These are phyloP conservation scores for Melanaphis sacchari DNA, from an alignment of 1,140 invertebrate genomes.

Conservation along the genomic window DNA sequence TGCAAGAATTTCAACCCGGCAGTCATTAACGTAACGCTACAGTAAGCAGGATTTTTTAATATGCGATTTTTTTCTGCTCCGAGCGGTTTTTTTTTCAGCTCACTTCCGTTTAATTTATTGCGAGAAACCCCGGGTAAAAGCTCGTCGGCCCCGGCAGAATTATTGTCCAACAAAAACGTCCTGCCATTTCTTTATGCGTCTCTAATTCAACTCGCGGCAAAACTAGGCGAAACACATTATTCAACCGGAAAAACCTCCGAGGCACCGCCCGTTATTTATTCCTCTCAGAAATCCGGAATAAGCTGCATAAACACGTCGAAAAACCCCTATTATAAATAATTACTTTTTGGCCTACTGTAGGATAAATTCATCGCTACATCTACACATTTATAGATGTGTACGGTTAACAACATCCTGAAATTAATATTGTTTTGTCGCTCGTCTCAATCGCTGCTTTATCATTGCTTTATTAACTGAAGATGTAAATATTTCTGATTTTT, in stretches of 20 bases:
- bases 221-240: constrained; percentile 54
- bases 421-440: not conserved
- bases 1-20: constrained; percentile 56
- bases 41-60: constrained; percentile 58
- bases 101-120: constrained; percentile 58
- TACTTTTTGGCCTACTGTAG: constrained; percentile 20
- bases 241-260: constrained; percentile 55
- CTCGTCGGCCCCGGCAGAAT: constrained; percentile 25
- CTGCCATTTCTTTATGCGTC: constrained; percentile 51
- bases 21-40: constrained; percentile 58
- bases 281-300: constrained; percentile 55
- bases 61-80: constrained; percentile 34
- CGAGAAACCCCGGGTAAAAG: constrained; percentile 55
- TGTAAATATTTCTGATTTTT: not conserved
- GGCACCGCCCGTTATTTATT: constrained; percentile 50
- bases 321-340: constrained; percentile 27
- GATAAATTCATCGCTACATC: not conserved
- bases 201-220: constrained; percentile 40
- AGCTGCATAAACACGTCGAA: constrained; percentile 13
- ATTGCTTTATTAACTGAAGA: no score
- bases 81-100: constrained; percentile 31
- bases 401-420: constrained; percentile 26
- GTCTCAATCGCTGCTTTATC: not conserved
- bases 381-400: not conserved
- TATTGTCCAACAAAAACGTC: constrained; percentile 53